Evolutionary conservation across 2,797 vertebrate species (phyloP), one percentile per base, ranked within the genome.

Genomic region (Threskiornis aethiopicus): DNA sequence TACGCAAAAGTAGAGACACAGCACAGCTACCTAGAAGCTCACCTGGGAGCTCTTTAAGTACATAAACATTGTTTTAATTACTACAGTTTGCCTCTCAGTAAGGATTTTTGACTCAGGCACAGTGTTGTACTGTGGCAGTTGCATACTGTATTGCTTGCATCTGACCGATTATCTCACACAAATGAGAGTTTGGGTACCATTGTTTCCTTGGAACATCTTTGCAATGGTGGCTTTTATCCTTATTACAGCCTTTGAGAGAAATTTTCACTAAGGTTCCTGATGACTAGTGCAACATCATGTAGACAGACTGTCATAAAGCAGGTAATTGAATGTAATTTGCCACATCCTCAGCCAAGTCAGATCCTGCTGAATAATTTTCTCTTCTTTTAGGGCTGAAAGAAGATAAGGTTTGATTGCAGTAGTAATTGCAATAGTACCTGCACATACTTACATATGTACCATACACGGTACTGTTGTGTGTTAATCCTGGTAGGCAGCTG

Each of bases 381-480:
- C 17, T 62, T 35, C 42, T 58, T 69, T 58, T 37, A 78, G 25
- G 29, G 5, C 8, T 67, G 67, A 49, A 87, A 78, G 26, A 85
- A 87, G 24, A 3, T 29, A 46, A 52, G 4, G 12, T 49, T 49
- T 73, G 37, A 49, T 46, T 66, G 8, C 13, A 78, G 13, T 24
- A 55, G 10, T 37, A 44, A 51, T 47, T 82, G 41, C 9, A 21
- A 29, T 67, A 65, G 13, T 49, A 55, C 13, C 35, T 25, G 4
- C 13, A 35, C 14, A 42, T 20, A 39, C 8, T 29, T 85, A 16
- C 6, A 4, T 49, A 13, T 10, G 10, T 58, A 29, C 13, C 8
- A 41, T 21, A 31, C 6, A 13, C 2, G 2, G 3, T 16, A n/a
- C 2, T n/a, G 9, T 16, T 83, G 22, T 39, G 5, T 2, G 12